phyloP scores from a whole-genome alignment of 1,140 invertebrate genomes.

The Megathymus violae region DNA sequence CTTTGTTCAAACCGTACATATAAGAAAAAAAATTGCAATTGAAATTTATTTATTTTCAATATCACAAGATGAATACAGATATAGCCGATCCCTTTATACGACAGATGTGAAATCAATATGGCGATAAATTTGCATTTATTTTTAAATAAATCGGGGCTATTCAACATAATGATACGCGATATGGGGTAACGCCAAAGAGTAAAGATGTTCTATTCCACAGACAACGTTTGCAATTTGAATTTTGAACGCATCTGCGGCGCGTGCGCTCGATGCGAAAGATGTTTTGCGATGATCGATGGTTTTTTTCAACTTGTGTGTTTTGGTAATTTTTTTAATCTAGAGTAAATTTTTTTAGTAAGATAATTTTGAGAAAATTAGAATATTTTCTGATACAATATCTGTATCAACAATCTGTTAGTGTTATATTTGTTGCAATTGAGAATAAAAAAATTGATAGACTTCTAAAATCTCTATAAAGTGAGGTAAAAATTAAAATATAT shows the following conservation, averaged over 20 bases:
- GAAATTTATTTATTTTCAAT: constrained; percentile 1
- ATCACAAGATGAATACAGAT: constrained; percentile 10
- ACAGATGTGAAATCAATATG: constrained; percentile 45
- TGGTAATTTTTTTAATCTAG: constrained; percentile 28
- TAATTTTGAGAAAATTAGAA: background rate
- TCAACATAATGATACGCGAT: constrained; percentile 35
- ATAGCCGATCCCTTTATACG: constrained; percentile 5
- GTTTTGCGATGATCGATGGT: constrained; percentile 67
- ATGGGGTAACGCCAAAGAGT: constrained; percentile 35
- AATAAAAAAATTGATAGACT: no score
- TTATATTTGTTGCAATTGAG: no score
- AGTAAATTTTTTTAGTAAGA: background rate
- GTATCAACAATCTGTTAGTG: background rate
- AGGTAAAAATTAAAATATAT: no score
- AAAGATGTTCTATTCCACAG: constrained; percentile 38
- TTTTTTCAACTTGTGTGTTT: constrained; percentile 42
- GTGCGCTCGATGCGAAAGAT: constrained; percentile 58
- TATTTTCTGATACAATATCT: background rate
- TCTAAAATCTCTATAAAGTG: no score
- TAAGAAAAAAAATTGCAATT: no score
- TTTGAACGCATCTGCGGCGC: constrained; percentile 64
- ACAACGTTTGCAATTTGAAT: constrained; percentile 50
- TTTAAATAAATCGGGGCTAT: constrained; percentile 30
- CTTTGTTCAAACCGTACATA: no score
- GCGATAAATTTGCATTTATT: constrained; percentile 45